A percentile compares a stretch with the other conserved stretches of the same genome.
Conservation (phyloP, 2,113 vertebrate species). For the Xenopus laevis region DNA sequence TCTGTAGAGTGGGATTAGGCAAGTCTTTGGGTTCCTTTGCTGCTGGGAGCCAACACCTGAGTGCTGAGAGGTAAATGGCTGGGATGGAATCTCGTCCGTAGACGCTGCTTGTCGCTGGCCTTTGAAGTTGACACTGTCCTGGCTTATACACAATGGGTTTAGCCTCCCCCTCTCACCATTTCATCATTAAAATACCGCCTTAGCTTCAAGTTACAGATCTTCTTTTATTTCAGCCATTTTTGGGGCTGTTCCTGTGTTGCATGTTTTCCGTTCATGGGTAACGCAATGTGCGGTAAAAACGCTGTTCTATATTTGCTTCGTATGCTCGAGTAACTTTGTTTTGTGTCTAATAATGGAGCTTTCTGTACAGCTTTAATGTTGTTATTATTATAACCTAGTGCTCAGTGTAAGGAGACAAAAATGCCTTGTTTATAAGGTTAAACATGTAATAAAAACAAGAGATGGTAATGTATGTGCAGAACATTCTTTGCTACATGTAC, state of each 20-base stretch:
- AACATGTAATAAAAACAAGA: too few relatives aligned
- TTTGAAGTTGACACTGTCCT: slow-evolving; percentile 72
- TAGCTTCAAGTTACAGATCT: slow-evolving; percentile 50
- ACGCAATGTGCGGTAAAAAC: too few relatives aligned
- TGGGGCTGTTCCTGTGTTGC: background rate
- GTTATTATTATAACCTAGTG: too few relatives aligned
- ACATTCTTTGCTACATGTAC: too few relatives aligned
- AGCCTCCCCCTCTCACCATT: slow-evolving; percentile 48
- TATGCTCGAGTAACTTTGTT: too few relatives aligned
- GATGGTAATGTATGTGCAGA: too few relatives aligned
- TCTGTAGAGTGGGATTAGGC: slow-evolving; percentile 74
- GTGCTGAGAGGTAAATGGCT: slow-evolving; percentile 77
- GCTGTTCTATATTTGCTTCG: too few relatives aligned
- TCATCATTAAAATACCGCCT: slow-evolving; percentile 50
- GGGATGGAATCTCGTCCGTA: slow-evolving; percentile 71
- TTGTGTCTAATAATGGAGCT: too few relatives aligned
- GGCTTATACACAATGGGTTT: slow-evolving; percentile 65
- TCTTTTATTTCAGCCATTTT: slow-evolving; percentile 24
- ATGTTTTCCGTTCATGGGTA: background rate
- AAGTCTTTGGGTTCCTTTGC: slow-evolving; percentile 63
- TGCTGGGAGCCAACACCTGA: slow-evolving; percentile 58
- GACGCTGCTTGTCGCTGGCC: slow-evolving; percentile 60
- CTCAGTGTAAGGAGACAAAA: too few relatives aligned
- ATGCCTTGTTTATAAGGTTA: too few relatives aligned
- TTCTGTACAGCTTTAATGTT: too few relatives aligned